phyloP scores from a whole-genome alignment of 2,113 vertebrate species.

The Gopherus flavomarginatus region DNA sequence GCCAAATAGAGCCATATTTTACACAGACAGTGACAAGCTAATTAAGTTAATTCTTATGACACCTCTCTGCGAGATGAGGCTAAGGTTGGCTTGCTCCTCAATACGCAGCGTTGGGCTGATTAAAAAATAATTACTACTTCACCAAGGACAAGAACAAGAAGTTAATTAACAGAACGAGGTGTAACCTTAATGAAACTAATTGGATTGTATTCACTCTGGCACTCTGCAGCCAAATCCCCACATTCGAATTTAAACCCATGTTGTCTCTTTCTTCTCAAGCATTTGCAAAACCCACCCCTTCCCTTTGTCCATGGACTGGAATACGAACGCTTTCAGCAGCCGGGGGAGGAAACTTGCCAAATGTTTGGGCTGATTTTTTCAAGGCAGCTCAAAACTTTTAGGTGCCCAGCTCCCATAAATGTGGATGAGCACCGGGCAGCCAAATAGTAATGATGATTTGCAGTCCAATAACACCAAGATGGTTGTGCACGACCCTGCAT shows the following conservation, averaged over 20 bases:
- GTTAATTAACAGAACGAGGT: slow-evolving; percentile 85
- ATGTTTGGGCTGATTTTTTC: neutral
- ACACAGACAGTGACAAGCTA: slow-evolving; percentile 81
- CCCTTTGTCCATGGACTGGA: neutral
- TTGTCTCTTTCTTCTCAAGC: slow-evolving; percentile 3
- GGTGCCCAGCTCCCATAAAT: neutral
- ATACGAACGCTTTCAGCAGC: neutral
- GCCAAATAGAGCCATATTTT: slow-evolving; percentile 79
- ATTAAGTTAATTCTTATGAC: slow-evolving; percentile 87
- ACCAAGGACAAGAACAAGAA: slow-evolving; percentile 85
- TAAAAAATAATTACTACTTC: slow-evolving; percentile 87
- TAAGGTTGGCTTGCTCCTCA: slow-evolving; percentile 77
- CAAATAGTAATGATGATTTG: neutral
- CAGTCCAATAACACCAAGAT: neutral
- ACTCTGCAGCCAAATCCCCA: slow-evolving; percentile 54
- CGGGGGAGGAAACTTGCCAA: neutral
- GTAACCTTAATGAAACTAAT: slow-evolving; percentile 80
- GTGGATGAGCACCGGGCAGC: neutral
- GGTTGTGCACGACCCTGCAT: neutral
- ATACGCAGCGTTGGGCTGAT: slow-evolving; percentile 78
- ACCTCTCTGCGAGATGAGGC: slow-evolving; percentile 81
- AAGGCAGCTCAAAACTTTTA: fast-evolving
- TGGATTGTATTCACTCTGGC: slow-evolving; percentile 46
- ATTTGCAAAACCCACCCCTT: neutral
- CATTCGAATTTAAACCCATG: slow-evolving; percentile 39